Percentiles rank a stretch among this genome's conserved stretches.
These are phyloP conservation scores for Drosophila anomalipes DNA, from an alignment of 2,888 invertebrate species.

Conservation along the genomic window DNA sequence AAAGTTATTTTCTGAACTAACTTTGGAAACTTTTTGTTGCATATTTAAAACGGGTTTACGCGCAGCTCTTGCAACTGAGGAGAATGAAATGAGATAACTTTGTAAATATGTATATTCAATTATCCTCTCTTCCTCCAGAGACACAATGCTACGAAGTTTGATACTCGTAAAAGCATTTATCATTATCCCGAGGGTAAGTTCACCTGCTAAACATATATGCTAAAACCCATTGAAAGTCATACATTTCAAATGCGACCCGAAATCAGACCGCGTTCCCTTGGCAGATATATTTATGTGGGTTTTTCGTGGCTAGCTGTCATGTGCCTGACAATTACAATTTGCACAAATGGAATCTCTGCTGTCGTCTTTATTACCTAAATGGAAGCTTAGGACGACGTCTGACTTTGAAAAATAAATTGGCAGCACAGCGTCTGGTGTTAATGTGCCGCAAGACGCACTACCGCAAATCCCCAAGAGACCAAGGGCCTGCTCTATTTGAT, in stretches of 20 bases:
- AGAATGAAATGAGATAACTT: constrained; percentile 69
- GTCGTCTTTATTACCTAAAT: constrained; percentile 47
- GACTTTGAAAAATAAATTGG: constrained; percentile 58
- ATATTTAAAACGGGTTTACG: constrained; percentile 68
- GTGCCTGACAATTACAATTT: constrained; percentile 68
- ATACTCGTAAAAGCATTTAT: constrained; percentile 52
- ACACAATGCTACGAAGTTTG: constrained; percentile 25
- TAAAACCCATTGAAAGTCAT: constrained; percentile 33
- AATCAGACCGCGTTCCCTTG: constrained; percentile 10
- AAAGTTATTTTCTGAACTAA: constrained; percentile 65
- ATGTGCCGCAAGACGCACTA: constrained; percentile 42
- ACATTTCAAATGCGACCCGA: constrained; percentile 2
- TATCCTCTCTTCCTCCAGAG: constrained; percentile 42
- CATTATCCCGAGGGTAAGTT: constrained; percentile 38
- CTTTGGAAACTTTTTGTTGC: constrained; percentile 68
- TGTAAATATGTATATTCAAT: constrained; percentile 73
- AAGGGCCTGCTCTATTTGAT: constrained; percentile 51
- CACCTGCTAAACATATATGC: constrained; percentile 44
- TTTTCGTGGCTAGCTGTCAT: constrained; percentile 23
- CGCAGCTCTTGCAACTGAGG: constrained; percentile 25
- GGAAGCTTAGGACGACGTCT: constrained; percentile 27
- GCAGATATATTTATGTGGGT: constrained; percentile 30
- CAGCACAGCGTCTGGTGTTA: constrained; percentile 48
- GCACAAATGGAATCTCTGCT: constrained; percentile 56
- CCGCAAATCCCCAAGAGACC: constrained; percentile 56